Base-by-base conservation (phyloP, 2,888 invertebrate genomes). In the Cordylochernes scorpioides region DNA sequence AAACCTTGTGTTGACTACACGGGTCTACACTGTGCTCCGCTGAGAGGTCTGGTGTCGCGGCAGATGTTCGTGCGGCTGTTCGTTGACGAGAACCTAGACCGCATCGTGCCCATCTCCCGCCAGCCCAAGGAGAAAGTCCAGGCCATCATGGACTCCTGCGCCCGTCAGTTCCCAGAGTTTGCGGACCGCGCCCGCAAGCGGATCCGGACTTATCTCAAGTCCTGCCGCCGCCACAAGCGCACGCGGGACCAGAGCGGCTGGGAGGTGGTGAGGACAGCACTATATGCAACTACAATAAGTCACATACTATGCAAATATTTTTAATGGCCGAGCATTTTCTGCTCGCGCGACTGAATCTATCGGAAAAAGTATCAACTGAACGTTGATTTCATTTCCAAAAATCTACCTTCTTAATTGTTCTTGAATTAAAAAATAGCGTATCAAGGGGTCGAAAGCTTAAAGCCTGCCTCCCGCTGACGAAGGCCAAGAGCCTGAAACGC, bases 111-210 rank as follows among this genome's bases (percentile, higher is more conserved):
- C 33, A 88, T 88, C 49, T 86, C 84, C 29, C 84, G 86, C 51
- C 88, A 88, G 57, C 86, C 88, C 7, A 86, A 86, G 52, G 86
- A 88, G 53, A 88, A 88, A 59, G 80, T 88, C 42, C 86, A 88
- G 50, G 86, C 86, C 13, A 88, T 88, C 51, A 80, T 88, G 39
- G 86, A 88, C 53, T 84, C 84, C 13, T 88, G 88, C 58, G 80
- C 82, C 38, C 63, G 86, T 44, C 88, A 88, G 59, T 88, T 88
- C 51, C 86, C 86, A 35, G 86, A 88, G 58, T 86, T 84, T 49
- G 80, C 82, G 35, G 82, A 84, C 51, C 65, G 86, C 34, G 80
- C 86, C 35, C 65, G 86, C 42, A 88, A 88, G 57, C 62, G 88
- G 41, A 84, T 88, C 50, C 62, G 86, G 42, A 88, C 88, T 32